phyloP scores from a whole-genome alignment of 2,888 invertebrate species.

The Xestia ashworthii region DNA sequence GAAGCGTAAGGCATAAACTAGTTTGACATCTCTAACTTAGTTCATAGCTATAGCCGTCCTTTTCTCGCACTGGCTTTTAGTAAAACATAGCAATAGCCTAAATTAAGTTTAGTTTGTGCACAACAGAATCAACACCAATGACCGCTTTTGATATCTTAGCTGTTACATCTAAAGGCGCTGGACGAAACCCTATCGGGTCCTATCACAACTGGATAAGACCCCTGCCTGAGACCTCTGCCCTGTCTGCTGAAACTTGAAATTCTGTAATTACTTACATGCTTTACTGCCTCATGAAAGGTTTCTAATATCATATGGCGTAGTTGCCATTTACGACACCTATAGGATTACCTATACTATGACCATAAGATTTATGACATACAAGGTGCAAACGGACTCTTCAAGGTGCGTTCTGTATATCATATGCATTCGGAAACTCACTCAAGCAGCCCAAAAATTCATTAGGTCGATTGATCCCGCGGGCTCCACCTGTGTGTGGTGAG shows the following conservation, averaged over 20 bases:
- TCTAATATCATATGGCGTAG: slow-evolving; percentile 2
- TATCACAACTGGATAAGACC: background rate
- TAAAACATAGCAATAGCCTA: too few relatives aligned
- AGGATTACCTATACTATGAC: background rate
- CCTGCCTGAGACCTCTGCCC: background rate
- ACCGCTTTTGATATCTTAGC: too few relatives aligned
- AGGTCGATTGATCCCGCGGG: too few relatives aligned
- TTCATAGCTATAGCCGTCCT: too few relatives aligned
- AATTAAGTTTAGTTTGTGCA: too few relatives aligned
- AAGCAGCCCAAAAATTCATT: background rate
- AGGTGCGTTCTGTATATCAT: background rate
- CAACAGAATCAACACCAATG: too few relatives aligned
- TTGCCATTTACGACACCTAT: background rate
- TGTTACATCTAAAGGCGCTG: background rate
- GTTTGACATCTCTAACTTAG: too few relatives aligned
- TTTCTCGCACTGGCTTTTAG: too few relatives aligned
- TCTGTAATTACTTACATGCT: slow-evolving; percentile 5
- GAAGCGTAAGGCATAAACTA: too few relatives aligned
- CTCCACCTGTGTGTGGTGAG: too few relatives aligned
- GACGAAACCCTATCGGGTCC: background rate
- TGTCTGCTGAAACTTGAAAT: background rate
- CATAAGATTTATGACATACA: background rate
- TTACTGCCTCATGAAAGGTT: background rate
- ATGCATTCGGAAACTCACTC: background rate
- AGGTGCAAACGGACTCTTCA: background rate